These are phyloP conservation scores for Burhinus oedicnemus DNA, from an alignment of 2,113 vertebrate genomes.

Conservation along the genomic window DNA sequence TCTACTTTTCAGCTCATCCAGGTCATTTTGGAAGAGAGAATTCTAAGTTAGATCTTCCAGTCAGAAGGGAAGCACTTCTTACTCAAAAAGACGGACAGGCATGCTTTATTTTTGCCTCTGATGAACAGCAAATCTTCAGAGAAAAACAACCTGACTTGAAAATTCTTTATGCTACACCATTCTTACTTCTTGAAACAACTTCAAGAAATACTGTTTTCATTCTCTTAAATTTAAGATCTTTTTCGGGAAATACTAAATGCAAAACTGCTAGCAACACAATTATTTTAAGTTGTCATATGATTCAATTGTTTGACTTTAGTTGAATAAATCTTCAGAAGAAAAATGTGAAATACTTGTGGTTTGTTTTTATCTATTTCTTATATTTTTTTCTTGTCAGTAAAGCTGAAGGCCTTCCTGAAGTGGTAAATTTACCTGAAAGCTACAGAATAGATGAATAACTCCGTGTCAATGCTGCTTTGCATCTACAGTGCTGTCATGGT, in stretches of 20 bases:
- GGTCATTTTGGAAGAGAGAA: constrained; percentile 53
- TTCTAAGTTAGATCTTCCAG: constrained; percentile 28
- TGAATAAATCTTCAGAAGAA: constrained; percentile 33
- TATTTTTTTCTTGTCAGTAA: background rate
- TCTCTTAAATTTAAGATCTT: background rate
- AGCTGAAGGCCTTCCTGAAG: background rate
- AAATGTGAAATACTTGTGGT: constrained; percentile 5
- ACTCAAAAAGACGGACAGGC: constrained; percentile 42
- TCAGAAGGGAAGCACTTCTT: constrained; percentile 40
- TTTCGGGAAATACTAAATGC: background rate
- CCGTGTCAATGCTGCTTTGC: background rate
- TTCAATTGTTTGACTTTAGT: background rate
- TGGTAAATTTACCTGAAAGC: background rate
- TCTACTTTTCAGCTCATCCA: constrained; percentile 47
- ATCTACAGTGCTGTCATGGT: rapidly evolving
- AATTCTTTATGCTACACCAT: background rate
- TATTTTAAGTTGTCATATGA: background rate
- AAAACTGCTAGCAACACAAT: background rate
- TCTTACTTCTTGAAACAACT: background rate
- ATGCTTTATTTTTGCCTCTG: constrained; percentile 31
- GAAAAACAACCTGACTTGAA: constrained; percentile 20
- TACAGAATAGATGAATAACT: background rate
- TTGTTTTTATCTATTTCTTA: background rate
- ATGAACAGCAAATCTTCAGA: constrained; percentile 21
- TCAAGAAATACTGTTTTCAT: background rate